phyloP scores from a whole-genome alignment of 2,113 vertebrate species.

The Pseudolaguvia tuberculata region DNA sequence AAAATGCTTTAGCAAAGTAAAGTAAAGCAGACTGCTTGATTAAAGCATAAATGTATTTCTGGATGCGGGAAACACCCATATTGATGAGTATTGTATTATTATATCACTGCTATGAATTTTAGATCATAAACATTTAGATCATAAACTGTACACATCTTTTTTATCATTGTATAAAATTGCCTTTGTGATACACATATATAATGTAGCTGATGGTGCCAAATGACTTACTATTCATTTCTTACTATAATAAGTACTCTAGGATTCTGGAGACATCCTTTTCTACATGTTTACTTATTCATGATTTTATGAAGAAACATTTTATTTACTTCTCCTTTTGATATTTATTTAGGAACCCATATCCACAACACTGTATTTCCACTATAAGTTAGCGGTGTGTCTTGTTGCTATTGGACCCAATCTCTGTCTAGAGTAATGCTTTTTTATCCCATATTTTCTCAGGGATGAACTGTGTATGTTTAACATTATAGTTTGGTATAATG shows the following conservation, averaged over 20 bases:
- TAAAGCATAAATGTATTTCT: neutral
- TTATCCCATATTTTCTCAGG: slow-evolving; percentile 58
- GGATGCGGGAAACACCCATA: neutral
- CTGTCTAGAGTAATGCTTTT: slow-evolving; percentile 9
- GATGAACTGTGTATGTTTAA: slow-evolving; percentile 41
- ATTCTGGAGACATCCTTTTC: slow-evolving; percentile 11
- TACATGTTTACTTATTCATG: neutral
- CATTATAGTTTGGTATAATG: neutral
- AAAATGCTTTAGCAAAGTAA: slow-evolving; percentile 22
- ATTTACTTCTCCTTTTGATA: slow-evolving; percentile 11
- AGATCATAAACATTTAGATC: slow-evolving; percentile 46
- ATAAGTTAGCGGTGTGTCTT: slow-evolving; percentile 10
- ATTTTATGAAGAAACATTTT: slow-evolving; percentile 21
- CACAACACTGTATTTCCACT: slow-evolving; percentile 21
- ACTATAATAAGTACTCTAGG: neutral
- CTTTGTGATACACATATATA: neutral
- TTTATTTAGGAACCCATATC: slow-evolving; percentile 23
- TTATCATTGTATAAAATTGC: slow-evolving; percentile 2
- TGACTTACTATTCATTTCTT: slow-evolving; percentile 19
- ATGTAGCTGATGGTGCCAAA: neutral
- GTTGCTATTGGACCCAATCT: neutral
- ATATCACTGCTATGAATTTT: neutral
- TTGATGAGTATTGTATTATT: slow-evolving; percentile 17
- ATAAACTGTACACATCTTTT: slow-evolving; percentile 41
- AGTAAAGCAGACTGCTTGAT: slow-evolving; percentile 60